Conservation (phyloP, 2,113 vertebrate genomes). For the Labeo catla region DNA sequence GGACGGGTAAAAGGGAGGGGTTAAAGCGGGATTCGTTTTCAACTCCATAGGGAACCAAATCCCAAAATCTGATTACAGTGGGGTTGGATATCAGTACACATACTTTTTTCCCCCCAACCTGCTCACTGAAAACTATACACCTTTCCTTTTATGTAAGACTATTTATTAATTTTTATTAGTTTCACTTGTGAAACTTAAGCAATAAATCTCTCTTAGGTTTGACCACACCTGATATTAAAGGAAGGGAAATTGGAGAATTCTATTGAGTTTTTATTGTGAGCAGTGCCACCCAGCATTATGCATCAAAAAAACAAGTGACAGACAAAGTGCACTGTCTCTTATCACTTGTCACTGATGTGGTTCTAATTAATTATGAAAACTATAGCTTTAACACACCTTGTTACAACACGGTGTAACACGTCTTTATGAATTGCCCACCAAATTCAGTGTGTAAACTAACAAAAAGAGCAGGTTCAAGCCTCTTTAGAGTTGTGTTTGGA, state of each 20-base stretch:
- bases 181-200: neutral
- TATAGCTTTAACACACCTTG: neutral
- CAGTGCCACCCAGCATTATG: too few relatives aligned
- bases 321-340: too few relatives aligned
- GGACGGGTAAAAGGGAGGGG: neutral
- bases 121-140: constrained; percentile 55
- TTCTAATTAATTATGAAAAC: too few relatives aligned
- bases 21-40: constrained; percentile 13
- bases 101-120: constrained; percentile 50
- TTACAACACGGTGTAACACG: neutral
- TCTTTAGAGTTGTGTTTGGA: neutral
- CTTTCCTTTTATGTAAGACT: too few relatives aligned
- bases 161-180: too few relatives aligned
- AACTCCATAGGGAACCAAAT: constrained; percentile 36
- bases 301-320: too few relatives aligned
- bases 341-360: too few relatives aligned
- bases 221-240: too few relatives aligned
- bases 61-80: constrained; percentile 57
- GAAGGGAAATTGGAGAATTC: too few relatives aligned
- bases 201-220: neutral
- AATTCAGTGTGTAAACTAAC: neutral
- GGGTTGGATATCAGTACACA: constrained; percentile 23
- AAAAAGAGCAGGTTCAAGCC: neutral
- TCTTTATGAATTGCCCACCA: neutral
- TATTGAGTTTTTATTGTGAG: too few relatives aligned